phyloP scores from a whole-genome alignment of 1,140 invertebrate species.

The Eurosta solidaginis region DNA sequence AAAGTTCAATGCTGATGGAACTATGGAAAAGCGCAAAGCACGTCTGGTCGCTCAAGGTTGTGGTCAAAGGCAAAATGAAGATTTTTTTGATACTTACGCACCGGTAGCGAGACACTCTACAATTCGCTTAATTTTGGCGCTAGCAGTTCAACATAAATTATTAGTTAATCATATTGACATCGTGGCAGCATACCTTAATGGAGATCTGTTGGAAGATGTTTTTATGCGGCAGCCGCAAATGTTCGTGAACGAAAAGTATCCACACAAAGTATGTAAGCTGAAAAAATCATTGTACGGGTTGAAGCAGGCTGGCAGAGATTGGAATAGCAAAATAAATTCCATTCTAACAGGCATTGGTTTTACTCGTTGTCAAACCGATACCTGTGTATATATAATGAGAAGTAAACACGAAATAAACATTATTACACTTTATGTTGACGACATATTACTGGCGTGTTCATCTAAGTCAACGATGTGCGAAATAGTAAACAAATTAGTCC shows the following conservation, averaged over 20 bases:
- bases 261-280: conserved; percentile 30
- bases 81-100: conserved; percentile 58
- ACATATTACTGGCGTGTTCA: conserved; percentile 40
- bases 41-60: conserved; percentile 57
- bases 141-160: too few species aligned
- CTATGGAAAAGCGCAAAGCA: conserved; percentile 21
- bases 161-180: too few species aligned
- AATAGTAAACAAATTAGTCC: conserved; percentile 38
- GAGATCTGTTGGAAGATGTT: too few species aligned
- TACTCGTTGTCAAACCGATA: conserved; percentile 36
- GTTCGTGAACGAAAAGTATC: too few species aligned
- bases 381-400: conserved; percentile 15
- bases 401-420: not conserved
- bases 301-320: conserved; percentile 45
- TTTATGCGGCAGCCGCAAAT: too few species aligned
- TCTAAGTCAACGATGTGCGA: conserved; percentile 32
- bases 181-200: too few species aligned
- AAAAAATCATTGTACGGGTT: conserved; percentile 46
- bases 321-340: conserved; percentile 42
- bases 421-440: conserved; percentile 39
- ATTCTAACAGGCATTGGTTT: conserved; percentile 38
- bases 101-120: too few species aligned
- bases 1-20: conserved; percentile 35
- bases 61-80: conserved; percentile 46
- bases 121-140: too few species aligned